These are phyloP conservation scores for Ichneumoninae sp. DNA, from an alignment of 2,888 invertebrate species.

Conservation along the genomic window DNA sequence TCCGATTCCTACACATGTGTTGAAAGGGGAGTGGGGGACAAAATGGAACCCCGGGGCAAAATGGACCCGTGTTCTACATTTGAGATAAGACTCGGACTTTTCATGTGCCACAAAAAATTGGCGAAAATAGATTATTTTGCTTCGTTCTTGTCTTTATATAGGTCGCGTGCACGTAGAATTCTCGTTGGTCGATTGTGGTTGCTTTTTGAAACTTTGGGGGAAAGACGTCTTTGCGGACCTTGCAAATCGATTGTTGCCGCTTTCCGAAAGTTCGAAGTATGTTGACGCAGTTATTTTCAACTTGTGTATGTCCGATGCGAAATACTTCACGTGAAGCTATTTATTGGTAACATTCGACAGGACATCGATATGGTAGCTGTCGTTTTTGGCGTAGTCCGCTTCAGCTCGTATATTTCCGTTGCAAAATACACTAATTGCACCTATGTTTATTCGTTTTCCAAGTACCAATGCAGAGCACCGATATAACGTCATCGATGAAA, in stretches of 20 bases:
- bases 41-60: no score
- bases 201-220: background rate
- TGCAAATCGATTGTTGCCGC: background rate
- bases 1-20: no score
- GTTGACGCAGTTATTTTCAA: background rate
- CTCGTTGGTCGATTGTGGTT: background rate
- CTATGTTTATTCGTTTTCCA: background rate
- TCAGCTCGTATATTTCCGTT: background rate
- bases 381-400: background rate
- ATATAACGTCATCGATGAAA: background rate
- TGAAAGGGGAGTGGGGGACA: no score
- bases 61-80: no score
- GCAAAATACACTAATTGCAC: background rate
- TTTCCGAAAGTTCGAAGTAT: background rate
- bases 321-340: background rate
- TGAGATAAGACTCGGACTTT: no score
- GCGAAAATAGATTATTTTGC: no score
- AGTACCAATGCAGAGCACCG: background rate
- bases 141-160: no score
- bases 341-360: background rate
- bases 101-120: no score
- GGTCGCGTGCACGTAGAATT: background rate
- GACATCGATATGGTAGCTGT: background rate
- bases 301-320: background rate
- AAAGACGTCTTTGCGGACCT: background rate